Evolutionary conservation across 2,113 vertebrate species (phyloP), one percentile per base, ranked within the genome.

Genomic region (Carassius auratus): DNA sequence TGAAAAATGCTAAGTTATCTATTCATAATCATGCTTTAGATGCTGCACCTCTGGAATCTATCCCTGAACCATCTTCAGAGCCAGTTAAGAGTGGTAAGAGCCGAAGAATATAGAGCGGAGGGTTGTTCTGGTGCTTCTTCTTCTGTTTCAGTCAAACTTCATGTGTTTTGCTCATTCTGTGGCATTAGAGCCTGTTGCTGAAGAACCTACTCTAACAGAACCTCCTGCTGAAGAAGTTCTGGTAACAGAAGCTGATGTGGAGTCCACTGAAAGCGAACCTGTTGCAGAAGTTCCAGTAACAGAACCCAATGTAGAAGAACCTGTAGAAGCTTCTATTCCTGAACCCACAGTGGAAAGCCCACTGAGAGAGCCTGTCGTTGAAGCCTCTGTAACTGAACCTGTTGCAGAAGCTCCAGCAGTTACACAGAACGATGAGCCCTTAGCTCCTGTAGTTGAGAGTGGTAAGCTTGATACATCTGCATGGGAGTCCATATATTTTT

Each of bases 391-490:
- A 50, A 36, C 30, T 0, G 80, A 88, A 30, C 64, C 52, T 23
- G 50, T 23, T 15, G 23, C 8, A 42, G 83, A 77, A 66, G 36
- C 74, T 57, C 26, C 66, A 33, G 78, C 81, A 10, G 87, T 85
- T 55, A 59, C 36, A 33, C 50, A 85, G 36, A 12, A 38, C 61
- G 89, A 86, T 75, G 76, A 88, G 77, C 83, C 85, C 61, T 15
- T 57, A 21, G 45, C 76, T 77, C 71, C 71, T 38, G 68, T 79
- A 36, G 78, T 62, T 69, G 81, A 77, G 55, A 88, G 88, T 30
- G 89, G 89, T 89, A 91, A 90, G 89, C 71, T 57, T 50, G 66
- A 42, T 45, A 45, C 74, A 64, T 85, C 90, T 86, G 87, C 84
- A 71, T 86, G 83, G 85, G 74, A 79, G 66, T 76, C 74, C 66